A percentile compares a stretch with the other conserved stretches of the same genome.
Conservation (phyloP, 2,797 vertebrate genomes). For the Myotis daubentonii region DNA sequence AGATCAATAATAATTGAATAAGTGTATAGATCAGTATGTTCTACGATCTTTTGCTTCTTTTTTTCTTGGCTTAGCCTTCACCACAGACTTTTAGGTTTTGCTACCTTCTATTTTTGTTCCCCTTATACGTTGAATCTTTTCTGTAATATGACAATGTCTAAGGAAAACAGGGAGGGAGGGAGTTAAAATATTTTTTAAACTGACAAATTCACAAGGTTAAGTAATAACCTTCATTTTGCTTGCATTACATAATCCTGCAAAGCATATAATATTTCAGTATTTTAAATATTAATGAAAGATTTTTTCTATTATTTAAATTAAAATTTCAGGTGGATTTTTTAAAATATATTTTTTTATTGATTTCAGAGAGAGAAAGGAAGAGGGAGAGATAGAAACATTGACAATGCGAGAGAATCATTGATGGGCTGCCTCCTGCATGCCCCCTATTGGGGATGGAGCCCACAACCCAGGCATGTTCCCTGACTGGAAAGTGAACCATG, state of each 20-base stretch:
- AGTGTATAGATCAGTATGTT: background rate
- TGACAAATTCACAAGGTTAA: constrained; percentile 14
- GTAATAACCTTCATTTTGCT: background rate
- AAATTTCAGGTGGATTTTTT: background rate
- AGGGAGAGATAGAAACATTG: too few species aligned
- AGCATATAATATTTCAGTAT: background rate
- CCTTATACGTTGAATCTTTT: background rate
- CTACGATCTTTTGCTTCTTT: background rate
- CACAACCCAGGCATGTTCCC: too few species aligned
- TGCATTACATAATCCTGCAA: background rate
- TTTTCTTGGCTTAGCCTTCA: background rate
- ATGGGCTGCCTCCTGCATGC: too few species aligned
- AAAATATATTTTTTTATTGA: too few species aligned
- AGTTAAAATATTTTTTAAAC: constrained; percentile 8
- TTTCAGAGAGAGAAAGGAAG: too few species aligned
- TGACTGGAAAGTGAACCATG: too few species aligned
- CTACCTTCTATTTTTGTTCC: background rate
- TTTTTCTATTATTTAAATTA: background rate
- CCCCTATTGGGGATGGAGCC: too few species aligned
- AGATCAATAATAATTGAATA: background rate
- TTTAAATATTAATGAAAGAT: background rate
- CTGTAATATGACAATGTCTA: background rate
- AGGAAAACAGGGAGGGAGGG: background rate
- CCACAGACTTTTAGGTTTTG: background rate
- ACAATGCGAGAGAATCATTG: too few species aligned